Percentiles rank a stretch among this genome's conserved stretches.
These are phyloP conservation scores for Oreochromis niloticus DNA, from an alignment of 2,113 vertebrate species.

Conservation along the genomic window DNA sequence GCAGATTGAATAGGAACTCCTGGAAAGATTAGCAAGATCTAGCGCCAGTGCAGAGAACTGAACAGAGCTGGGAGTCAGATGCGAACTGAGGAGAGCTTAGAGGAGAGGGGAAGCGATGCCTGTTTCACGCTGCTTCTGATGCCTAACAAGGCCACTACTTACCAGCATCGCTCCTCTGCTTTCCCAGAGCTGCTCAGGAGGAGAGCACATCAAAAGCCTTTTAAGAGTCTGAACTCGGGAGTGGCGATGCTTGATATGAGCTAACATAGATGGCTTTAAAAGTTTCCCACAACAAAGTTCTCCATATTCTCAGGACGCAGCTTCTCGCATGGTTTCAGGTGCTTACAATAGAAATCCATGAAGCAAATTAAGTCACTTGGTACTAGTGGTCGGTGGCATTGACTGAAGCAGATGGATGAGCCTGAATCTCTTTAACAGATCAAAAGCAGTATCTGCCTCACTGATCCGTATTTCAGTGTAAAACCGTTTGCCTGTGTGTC, in stretches of 20 bases:
- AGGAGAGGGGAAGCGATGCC: slow-evolving; percentile 8
- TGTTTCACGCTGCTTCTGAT: slow-evolving; percentile 25
- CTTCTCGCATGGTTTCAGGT: neutral
- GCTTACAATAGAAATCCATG: neutral
- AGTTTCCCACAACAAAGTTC: neutral
- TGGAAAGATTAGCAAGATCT: slow-evolving; percentile 37
- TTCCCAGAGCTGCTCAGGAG: neutral
- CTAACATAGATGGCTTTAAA: neutral
- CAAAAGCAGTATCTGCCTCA: neutral
- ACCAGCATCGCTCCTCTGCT: neutral
- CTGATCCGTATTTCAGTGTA: neutral
- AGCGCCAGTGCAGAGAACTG: slow-evolving; percentile 12
- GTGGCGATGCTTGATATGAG: neutral
- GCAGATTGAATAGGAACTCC: slow-evolving; percentile 43
- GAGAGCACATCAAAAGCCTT: neutral
- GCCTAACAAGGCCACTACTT: neutral
- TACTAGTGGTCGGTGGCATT: neutral
- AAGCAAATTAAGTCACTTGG: neutral
- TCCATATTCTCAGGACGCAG: neutral
- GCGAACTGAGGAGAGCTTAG: neutral
- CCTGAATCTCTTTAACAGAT: neutral
- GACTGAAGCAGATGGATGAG: neutral
- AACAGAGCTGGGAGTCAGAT: slow-evolving; percentile 16
- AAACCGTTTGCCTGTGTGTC: neutral
- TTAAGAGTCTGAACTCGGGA: neutral